Percentiles rank a stretch among this genome's conserved stretches.
phyloP scores from a whole-genome alignment of 2,113 vertebrate genomes.

The Oreotrochilus melanogaster region DNA sequence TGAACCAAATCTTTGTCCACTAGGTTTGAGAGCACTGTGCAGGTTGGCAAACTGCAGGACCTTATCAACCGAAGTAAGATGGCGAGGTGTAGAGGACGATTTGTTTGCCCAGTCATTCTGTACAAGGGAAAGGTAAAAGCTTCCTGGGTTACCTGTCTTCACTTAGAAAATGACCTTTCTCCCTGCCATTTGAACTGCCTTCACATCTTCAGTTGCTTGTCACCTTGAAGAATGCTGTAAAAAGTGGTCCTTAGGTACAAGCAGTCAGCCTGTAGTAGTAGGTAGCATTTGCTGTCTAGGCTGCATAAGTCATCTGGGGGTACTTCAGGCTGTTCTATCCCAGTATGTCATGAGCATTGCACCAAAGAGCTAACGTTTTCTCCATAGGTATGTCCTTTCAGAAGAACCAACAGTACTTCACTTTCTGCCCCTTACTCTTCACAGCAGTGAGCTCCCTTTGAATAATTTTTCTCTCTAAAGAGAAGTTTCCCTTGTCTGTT shows the following conservation, averaged over 20 bases:
- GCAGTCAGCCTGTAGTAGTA: neutral
- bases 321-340: neutral
- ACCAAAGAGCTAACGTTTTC: neutral
- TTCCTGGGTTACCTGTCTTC: neutral
- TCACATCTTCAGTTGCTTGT: neutral
- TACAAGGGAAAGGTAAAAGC: conserved; percentile 95
- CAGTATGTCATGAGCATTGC: neutral
- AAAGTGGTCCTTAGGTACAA: neutral
- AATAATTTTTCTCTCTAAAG: neutral
- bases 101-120: conserved; percentile 97
- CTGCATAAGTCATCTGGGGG: neutral
- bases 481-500: neutral
- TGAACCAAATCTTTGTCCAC: neutral
- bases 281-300: neutral
- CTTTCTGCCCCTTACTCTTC: neutral
- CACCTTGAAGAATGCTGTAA: neutral
- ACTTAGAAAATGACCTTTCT: neutral
- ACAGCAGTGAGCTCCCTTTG: neutral
- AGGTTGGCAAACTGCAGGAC: conserved; percentile 93
- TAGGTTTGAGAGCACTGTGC: conserved; percentile 93
- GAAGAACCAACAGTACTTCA: neutral
- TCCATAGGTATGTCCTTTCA: neutral
- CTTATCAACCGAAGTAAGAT: conserved; percentile 94
- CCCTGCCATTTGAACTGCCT: neutral
- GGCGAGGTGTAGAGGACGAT: conserved; percentile 94